Conservation (phyloP, 2,113 vertebrate species). For the Sminthopsis crassicaudata region DNA sequence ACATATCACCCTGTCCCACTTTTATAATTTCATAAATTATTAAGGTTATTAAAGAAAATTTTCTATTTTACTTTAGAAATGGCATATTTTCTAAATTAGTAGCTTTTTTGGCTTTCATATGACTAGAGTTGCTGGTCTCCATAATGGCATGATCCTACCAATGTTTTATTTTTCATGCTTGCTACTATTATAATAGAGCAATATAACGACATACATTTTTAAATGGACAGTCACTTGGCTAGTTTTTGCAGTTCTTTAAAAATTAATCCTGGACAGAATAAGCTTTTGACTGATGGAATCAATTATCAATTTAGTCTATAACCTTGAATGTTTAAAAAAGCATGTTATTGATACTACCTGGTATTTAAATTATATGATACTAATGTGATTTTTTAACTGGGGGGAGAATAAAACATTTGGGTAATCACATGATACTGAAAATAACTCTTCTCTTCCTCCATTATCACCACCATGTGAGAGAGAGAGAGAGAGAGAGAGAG, state of each 20-base stretch:
- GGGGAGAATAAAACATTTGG: not conserved
- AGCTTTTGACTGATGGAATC: not conserved
- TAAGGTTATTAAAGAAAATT: not conserved
- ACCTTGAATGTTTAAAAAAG: constrained; percentile 3
- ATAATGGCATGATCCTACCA: constrained; percentile 5
- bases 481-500: too few species aligned
- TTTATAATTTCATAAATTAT: constrained; percentile 9
- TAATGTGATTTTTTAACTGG: constrained; percentile 1
- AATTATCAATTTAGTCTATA: constrained; percentile 6
- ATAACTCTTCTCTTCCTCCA: not conserved
- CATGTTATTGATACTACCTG: not conserved
- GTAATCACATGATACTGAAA: not conserved
- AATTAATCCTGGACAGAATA: constrained; percentile 5
- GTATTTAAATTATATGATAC: constrained; percentile 24
- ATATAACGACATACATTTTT: not conserved
- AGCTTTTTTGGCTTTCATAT: not conserved
- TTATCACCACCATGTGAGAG: not conserved
- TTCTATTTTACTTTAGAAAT: not conserved
- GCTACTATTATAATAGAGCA: constrained; percentile 4
- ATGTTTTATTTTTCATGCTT: not conserved
- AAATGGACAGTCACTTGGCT: constrained; percentile 41
- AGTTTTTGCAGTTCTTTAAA: not conserved
- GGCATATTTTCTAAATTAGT: not conserved
- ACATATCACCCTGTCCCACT: not conserved
- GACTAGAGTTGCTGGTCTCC: not conserved